These are phyloP conservation scores for Nyctibius bracteatus DNA, from an alignment of 2,113 vertebrate genomes.

Conservation along the genomic window DNA sequence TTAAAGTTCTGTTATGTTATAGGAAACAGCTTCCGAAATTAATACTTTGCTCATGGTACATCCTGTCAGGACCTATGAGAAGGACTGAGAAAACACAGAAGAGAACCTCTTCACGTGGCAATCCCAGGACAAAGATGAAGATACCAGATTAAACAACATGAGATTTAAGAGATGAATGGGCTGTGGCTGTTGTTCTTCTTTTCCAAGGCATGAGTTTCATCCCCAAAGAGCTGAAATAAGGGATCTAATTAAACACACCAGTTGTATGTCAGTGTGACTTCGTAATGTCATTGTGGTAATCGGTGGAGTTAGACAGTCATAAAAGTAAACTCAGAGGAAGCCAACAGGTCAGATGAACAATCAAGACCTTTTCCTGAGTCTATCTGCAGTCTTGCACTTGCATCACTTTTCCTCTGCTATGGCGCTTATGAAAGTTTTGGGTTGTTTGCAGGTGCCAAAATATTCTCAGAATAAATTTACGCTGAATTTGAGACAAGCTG, in stretches of 20 bases:
- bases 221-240: background rate
- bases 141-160: background rate
- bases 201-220: background rate
- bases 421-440: constrained; percentile 59
- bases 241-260: background rate
- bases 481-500: constrained; percentile 60
- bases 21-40: constrained; percentile 33
- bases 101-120: background rate
- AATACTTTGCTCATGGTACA: background rate
- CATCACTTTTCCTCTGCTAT: constrained; percentile 34
- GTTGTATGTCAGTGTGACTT: background rate
- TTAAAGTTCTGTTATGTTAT: constrained; percentile 20
- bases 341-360: constrained; percentile 60
- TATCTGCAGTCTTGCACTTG: constrained; percentile 61
- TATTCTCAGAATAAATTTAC: constrained; percentile 68
- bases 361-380: constrained; percentile 52
- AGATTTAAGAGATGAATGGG: background rate
- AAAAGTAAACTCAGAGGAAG: constrained; percentile 20
- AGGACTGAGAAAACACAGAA: background rate
- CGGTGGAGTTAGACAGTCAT: background rate
- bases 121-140: background rate
- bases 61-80: background rate
- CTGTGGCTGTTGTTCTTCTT: background rate
- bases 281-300: background rate
- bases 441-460: constrained; percentile 61